Percentiles rank a stretch among this genome's conserved stretches.
Conservation (phyloP, 2,888 invertebrate genomes). For the Xylota sylvarum region DNA sequence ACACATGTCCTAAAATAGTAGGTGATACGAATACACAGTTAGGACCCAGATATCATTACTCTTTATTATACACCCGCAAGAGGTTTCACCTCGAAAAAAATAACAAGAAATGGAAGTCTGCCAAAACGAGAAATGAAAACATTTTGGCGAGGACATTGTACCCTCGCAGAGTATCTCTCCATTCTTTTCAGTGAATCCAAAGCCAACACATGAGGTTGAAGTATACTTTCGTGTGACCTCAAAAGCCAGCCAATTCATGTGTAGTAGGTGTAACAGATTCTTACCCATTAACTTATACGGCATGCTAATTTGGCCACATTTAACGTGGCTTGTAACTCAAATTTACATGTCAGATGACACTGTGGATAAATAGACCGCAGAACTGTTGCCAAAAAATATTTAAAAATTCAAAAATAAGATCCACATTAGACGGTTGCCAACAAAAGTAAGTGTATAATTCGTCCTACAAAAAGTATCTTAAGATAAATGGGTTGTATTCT, state of each 20-base stretch:
- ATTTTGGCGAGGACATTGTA: constrained; percentile 64
- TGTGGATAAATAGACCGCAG: constrained; percentile 10
- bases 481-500: background rate
- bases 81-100: background rate
- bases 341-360: constrained; percentile 19
- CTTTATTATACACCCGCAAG: constrained; percentile 9
- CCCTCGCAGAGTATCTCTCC: constrained; percentile 23
- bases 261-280: constrained; percentile 6
- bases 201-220: constrained; percentile 32
- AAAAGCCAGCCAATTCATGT: constrained; percentile 25
- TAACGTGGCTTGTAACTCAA: constrained; percentile 46
- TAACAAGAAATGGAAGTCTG: constrained; percentile 32
- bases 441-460: background rate
- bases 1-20: background rate
- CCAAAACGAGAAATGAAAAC: constrained; percentile 64
- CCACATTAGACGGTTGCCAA: constrained; percentile 1
- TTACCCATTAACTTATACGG: constrained; percentile 11
- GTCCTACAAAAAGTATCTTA: background rate
- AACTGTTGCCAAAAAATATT: constrained; percentile 18
- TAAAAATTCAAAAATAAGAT: background rate
- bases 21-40: background rate
- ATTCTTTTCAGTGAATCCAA: background rate
- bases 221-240: constrained; percentile 12
- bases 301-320: constrained; percentile 51
- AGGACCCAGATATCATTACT: constrained; percentile 15